phyloP scores from a whole-genome alignment of 2,888 invertebrate genomes.

The Xanthorhoe spadicearia region DNA sequence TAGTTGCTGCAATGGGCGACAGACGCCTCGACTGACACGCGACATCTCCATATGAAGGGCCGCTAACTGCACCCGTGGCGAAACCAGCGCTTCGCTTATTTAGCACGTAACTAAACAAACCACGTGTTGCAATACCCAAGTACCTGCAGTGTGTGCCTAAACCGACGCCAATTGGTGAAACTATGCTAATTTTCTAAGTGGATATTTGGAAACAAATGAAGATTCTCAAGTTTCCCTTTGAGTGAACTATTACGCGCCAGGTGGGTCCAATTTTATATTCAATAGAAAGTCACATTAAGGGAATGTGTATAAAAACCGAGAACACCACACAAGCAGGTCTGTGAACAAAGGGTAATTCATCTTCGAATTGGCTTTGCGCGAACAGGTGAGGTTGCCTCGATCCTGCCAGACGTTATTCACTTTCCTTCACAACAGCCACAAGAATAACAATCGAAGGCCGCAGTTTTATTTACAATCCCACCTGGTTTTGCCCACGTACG shows the following conservation, averaged over 20 bases:
- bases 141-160: conserved; percentile 52
- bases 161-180: conserved; percentile 75
- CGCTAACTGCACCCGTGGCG: conserved; percentile 71
- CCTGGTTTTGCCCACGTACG: conserved; percentile 68
- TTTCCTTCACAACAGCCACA: conserved; percentile 65
- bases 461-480: conserved; percentile 69
- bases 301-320: conserved; percentile 66
- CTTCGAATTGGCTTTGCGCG: conserved; percentile 72
- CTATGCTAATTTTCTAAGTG: conserved; percentile 57
- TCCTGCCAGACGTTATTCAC: conserved; percentile 63
- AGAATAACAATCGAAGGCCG: conserved; percentile 70
- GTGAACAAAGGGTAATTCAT: conserved; percentile 78
- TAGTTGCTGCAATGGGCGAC: conserved; percentile 42
- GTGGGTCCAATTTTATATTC: conserved; percentile 40
- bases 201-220: conserved; percentile 50
- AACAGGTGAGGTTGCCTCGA: conserved; percentile 75
- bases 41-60: conserved; percentile 71
- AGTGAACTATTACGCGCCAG: conserved; percentile 1
- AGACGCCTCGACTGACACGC: conserved; percentile 45
- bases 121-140: conserved; percentile 62
- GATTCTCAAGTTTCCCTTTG: conserved; percentile 38
- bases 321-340: conserved; percentile 62
- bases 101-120: conserved; percentile 71
- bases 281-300: conserved; percentile 59
- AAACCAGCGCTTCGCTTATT: conserved; percentile 69